Percentiles rank a stretch among this genome's conserved stretches.
These are phyloP conservation scores for Podarcis cretensis DNA, from an alignment of 2,113 vertebrate genomes.

Conservation along the genomic window DNA sequence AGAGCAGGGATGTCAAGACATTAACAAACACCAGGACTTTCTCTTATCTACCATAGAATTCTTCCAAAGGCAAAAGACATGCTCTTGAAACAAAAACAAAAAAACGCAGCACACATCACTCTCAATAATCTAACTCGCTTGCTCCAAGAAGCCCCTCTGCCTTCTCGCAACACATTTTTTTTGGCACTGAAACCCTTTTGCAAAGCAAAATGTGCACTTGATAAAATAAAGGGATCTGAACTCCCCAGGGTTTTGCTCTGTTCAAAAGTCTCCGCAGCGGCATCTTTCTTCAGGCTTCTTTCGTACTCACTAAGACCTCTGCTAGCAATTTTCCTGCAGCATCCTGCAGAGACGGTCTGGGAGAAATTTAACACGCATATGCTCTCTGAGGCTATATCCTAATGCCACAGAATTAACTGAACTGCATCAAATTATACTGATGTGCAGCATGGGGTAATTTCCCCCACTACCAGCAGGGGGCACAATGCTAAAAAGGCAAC, in stretches of 20 bases:
- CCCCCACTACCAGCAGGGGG: background rate
- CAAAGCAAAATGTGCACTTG: background rate
- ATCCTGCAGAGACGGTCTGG: background rate
- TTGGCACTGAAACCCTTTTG: background rate
- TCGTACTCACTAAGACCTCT: too few relatives aligned
- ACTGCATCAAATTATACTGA: background rate
- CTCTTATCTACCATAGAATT: too few relatives aligned
- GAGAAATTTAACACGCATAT: background rate
- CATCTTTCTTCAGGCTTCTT: too few relatives aligned
- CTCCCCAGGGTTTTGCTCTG: too few relatives aligned
- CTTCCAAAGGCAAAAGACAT: too few relatives aligned
- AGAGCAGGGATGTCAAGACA: too few relatives aligned
- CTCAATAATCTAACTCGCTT: background rate
- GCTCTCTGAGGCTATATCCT: too few relatives aligned
- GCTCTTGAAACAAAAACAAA: background rate
- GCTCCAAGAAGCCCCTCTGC: too few relatives aligned
- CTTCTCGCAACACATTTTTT: too few relatives aligned
- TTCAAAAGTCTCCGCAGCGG: background rate
- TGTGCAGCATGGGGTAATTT: background rate
- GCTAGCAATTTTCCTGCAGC: background rate
- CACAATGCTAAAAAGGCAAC: background rate
- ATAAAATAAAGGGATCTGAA: background rate
- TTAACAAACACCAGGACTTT: background rate
- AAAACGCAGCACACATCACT: background rate
- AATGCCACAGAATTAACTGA: background rate